Conservation (phyloP, 2,113 vertebrate genomes). For the Bubo blakistoni region DNA sequence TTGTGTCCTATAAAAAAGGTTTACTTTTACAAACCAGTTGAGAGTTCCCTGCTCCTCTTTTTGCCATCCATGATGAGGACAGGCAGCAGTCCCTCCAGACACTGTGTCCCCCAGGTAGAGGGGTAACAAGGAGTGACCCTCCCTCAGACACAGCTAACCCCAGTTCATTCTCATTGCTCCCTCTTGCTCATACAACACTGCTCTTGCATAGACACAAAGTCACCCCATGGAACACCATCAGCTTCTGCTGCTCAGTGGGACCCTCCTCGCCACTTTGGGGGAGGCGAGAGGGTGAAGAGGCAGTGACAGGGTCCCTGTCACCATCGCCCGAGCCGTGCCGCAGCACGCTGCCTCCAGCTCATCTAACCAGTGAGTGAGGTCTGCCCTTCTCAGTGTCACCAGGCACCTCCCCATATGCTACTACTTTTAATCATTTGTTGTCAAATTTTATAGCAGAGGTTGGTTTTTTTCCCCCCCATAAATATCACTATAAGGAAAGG, state of each 20-base stretch:
- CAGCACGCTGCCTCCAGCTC: background rate
- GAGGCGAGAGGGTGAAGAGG: background rate
- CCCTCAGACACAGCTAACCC: rapidly evolving
- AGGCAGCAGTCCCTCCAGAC: background rate
- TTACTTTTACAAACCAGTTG: background rate
- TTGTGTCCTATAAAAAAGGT: background rate
- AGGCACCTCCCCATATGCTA: background rate
- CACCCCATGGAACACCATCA: background rate
- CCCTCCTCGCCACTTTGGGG: background rate
- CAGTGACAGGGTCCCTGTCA: rapidly evolving
- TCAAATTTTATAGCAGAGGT: background rate
- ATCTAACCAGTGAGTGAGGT: background rate
- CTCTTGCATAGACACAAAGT: rapidly evolving
- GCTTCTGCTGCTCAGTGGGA: no score
- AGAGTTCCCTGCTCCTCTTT: background rate
- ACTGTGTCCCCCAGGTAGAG: rapidly evolving
- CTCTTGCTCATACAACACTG: no score
- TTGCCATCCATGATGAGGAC: rapidly evolving
- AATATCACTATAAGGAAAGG: background rate
- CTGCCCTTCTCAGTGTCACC: background rate
- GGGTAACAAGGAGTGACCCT: background rate
- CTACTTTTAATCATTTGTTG: background rate
- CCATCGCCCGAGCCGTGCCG: background rate
- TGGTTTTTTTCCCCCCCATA: no score
- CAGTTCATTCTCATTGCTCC: background rate